A percentile compares a stretch with the other conserved stretches of the same genome.
phyloP scores from a whole-genome alignment of 2,888 invertebrate species.

The Eristalinus aeneus region DNA sequence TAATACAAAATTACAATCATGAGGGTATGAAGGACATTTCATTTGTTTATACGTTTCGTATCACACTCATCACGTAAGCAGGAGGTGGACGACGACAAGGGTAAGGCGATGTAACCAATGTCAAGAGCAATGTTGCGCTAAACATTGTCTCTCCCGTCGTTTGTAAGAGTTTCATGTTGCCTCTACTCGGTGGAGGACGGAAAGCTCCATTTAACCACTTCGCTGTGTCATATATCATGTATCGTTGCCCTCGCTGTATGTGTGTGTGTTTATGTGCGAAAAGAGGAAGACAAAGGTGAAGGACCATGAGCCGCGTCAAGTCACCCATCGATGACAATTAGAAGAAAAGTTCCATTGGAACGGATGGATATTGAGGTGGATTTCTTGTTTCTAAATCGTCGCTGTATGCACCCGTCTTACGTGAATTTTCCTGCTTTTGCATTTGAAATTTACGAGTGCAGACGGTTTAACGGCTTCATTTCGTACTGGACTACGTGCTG shows the following conservation, averaged over 20 bases:
- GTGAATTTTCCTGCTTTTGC: background rate
- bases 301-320: background rate
- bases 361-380: background rate
- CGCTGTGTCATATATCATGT: background rate
- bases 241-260: background rate
- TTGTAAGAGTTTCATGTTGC: background rate
- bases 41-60: background rate
- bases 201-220: background rate
- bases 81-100: background rate
- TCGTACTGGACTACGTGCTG: background rate
- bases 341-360: background rate
- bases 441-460: background rate
- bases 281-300: background rate
- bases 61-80: background rate
- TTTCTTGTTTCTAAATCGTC: background rate
- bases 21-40: background rate
- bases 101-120: slow-evolving; percentile 18
- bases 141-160: background rate
- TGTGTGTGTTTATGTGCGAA: background rate
- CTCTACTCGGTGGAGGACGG: background rate
- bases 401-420: background rate
- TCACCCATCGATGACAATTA: background rate
- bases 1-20: background rate
- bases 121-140: slow-evolving; percentile 26
- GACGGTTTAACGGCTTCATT: background rate